Base-by-base conservation (phyloP, 2,888 invertebrate species). In the Folsomia manolachei region DNA sequence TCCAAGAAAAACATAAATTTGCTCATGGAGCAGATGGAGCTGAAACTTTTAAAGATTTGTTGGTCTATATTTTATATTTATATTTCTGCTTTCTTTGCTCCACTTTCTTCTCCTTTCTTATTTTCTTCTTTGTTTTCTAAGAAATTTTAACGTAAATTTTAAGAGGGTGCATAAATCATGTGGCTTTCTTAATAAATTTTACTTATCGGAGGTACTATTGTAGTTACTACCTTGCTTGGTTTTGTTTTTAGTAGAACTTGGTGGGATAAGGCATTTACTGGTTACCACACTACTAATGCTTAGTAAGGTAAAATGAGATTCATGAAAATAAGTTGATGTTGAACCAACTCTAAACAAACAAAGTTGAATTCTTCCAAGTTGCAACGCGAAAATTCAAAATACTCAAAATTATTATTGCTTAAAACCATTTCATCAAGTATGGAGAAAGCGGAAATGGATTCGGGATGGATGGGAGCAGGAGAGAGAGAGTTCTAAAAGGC, bases 1-100 rank as follows among this genome's bases (percentile, higher is more conserved):
- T 19, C 7, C 56, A 56, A 56, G 56, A 56, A 56, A 56, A 56
- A 56, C 56, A 56, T 56, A 56, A 56, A 56, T 56, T 56, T 56
- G 21, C 11, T 56, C 19, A 21, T 56, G 56, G 56, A 56, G 19
- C 56, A 56, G 56, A 56, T 56, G 56, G 56, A 56, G 56, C 56
- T 56, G 56, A 56, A 56, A 56, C 56, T 56, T 56, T 56, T 56
- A 21, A 19, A 56, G 56, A 56, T 56, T 56, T 56, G 56, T 56
- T 19, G 56, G 21, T 56, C 56, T 56, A 56, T 56, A 56, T 56
- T 56, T 56, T 56, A 56, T 56, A 56, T 56, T 56, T 56, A 56
- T 56, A 56, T 56, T 56, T 56, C 56, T 56, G 7, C 56, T 19
- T 56, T 56, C 19, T 19, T 56, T n/a, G 4, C 19, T 56, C 7